These are phyloP conservation scores for Porites cylindrica DNA, from an alignment of 92 coral and sea anemone species.

Conservation along the genomic window DNA sequence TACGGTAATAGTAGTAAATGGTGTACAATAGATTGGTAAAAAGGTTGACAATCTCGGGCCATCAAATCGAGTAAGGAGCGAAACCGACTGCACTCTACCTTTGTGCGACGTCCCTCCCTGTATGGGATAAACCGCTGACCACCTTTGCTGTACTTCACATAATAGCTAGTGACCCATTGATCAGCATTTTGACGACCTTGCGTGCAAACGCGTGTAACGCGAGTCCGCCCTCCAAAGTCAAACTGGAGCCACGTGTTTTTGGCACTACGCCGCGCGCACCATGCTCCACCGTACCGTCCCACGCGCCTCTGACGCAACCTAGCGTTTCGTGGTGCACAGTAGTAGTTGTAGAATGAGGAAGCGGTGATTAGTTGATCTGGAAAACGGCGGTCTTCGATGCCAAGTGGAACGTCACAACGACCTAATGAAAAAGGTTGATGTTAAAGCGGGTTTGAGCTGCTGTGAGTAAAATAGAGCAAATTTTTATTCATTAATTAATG, in stretches of 20 bases:
- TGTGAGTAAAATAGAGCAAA: too few species aligned
- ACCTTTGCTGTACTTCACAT: conserved; percentile 63
- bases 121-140: conserved; percentile 54
- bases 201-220: conserved; percentile 66
- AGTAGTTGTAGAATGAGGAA: conserved; percentile 58
- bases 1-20: too few species aligned
- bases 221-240: conserved; percentile 60
- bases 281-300: conserved; percentile 65
- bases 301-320: conserved; percentile 57
- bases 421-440: background rate
- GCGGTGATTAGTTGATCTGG: conserved; percentile 66
- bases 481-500: too few species aligned
- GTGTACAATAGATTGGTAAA: background rate
- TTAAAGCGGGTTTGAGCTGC: background rate
- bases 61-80: background rate
- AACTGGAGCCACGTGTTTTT: conserved; percentile 69
- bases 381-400: conserved; percentile 76
- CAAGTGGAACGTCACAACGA: conserved; percentile 72
- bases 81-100: conserved; percentile 19
- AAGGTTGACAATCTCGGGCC: background rate
- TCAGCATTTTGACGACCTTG: conserved; percentile 73
- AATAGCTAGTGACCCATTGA: conserved; percentile 75
- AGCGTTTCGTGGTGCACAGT: conserved; percentile 72
- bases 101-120: conserved; percentile 51
- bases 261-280: conserved; percentile 68